Percentiles rank a stretch among this genome's conserved stretches.
These are phyloP conservation scores for Drosophila parthenogenetica DNA, from an alignment of 2,888 invertebrate species.

Conservation along the genomic window DNA sequence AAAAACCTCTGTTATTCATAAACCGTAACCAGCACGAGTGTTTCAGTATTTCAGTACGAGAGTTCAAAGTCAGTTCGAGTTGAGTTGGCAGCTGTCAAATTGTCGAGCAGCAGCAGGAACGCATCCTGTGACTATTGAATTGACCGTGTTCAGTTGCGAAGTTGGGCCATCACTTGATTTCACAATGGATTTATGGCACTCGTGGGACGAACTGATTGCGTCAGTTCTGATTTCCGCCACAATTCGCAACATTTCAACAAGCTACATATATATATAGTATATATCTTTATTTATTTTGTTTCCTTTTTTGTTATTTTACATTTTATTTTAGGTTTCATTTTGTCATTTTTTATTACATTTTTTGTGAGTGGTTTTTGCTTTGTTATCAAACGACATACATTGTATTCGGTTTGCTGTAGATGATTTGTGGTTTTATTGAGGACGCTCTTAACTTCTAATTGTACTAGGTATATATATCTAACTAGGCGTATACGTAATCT, in stretches of 20 bases:
- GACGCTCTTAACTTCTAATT: slow-evolving; percentile 33
- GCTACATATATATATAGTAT: slow-evolving; percentile 16
- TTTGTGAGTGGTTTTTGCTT: slow-evolving; percentile 23
- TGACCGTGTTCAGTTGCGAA: slow-evolving; percentile 34
- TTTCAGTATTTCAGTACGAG: slow-evolving; percentile 4
- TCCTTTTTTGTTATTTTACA: no score
- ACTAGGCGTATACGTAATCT: neutral
- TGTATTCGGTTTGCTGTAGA: slow-evolving; percentile 33
- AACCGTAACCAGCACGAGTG: slow-evolving; percentile 3
- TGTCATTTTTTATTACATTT: slow-evolving; percentile 22
- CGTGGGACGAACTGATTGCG: slow-evolving; percentile 69
- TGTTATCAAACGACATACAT: slow-evolving; percentile 28
- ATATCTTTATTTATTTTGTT: slow-evolving; percentile 24
- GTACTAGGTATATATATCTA: slow-evolving; percentile 10
- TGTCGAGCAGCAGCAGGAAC: slow-evolving; percentile 25
- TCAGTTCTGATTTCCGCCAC: slow-evolving; percentile 70
- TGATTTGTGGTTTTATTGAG: slow-evolving; percentile 33
- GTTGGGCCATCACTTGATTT: slow-evolving; percentile 42
- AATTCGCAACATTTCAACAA: slow-evolving; percentile 47
- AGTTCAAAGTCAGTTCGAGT: slow-evolving; percentile 6
- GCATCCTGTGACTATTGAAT: slow-evolving; percentile 50
- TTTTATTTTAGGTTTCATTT: slow-evolving; percentile 20
- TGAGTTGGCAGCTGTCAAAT: slow-evolving; percentile 49
- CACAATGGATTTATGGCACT: slow-evolving; percentile 76
- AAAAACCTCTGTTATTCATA: neutral